Percentiles rank a stretch among this genome's conserved stretches.
phyloP scores from a whole-genome alignment of 2,797 vertebrate species.

The Trachurus trachurus region DNA sequence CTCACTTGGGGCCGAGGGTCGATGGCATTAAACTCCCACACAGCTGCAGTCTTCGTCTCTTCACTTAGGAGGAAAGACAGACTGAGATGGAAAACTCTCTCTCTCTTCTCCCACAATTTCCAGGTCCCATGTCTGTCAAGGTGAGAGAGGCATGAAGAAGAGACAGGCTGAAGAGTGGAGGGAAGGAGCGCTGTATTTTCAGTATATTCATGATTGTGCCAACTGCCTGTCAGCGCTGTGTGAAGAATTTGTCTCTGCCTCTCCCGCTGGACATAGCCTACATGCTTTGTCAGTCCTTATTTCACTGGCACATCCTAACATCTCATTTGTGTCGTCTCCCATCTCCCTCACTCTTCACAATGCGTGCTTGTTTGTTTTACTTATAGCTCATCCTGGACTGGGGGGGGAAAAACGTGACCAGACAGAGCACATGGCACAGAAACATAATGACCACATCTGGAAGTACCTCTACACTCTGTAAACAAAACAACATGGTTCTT shows the following conservation, averaged over 20 bases:
- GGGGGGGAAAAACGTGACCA: conserved; percentile 17
- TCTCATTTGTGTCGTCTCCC: conserved; percentile 15
- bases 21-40: conserved; percentile 41
- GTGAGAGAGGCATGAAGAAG: conserved; percentile 29
- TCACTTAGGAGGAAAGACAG: conserved; percentile 14
- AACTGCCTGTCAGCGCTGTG: not conserved
- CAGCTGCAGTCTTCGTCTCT: conserved; percentile 58
- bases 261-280: not conserved
- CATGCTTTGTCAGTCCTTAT: not conserved
- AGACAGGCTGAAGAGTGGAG: not conserved
- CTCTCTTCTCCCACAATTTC: conserved; percentile 42
- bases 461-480: conserved; percentile 5
- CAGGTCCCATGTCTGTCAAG: conserved; percentile 45
- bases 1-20: conserved; percentile 3
- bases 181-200: not conserved
- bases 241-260: not conserved
- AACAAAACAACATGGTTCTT: conserved; percentile 47
- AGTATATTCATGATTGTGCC: not conserved
- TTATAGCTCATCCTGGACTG: conserved; percentile 12
- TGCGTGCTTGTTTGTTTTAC: conserved; percentile 5
- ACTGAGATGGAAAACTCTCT: conserved; percentile 44
- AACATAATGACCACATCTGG: conserved; percentile 50
- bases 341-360: not conserved
- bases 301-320: conserved; percentile 14
- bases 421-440: conserved; percentile 15